These are phyloP conservation scores for Armadillidium nasatum DNA, from an alignment of 1,140 invertebrate genomes.

Conservation along the genomic window DNA sequence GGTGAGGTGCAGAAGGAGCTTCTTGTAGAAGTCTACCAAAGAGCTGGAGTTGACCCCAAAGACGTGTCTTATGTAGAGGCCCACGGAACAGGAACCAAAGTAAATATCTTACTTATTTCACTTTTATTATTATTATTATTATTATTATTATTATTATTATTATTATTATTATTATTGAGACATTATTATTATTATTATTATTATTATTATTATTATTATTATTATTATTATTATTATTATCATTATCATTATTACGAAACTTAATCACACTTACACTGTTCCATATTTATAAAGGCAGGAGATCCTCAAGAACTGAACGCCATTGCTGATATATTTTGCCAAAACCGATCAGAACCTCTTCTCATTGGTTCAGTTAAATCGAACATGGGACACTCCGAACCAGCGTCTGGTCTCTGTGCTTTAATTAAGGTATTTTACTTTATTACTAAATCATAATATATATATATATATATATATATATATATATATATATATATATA, in stretches of 20 bases:
- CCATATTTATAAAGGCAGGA: slow-evolving; percentile 60
- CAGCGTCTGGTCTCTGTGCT: slow-evolving; percentile 84
- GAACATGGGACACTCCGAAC: slow-evolving; percentile 96
- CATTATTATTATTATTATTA: too few relatives aligned
- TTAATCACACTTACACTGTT: not conserved
- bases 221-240: too few relatives aligned
- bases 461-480: not conserved
- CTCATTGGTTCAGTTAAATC: slow-evolving; percentile 93
- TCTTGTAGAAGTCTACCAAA: slow-evolving; percentile 77
- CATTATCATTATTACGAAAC: too few relatives aligned
- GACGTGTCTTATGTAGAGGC: slow-evolving; percentile 86
- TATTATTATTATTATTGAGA: too few relatives aligned
- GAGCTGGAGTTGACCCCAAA: slow-evolving; percentile 71
- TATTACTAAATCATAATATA: too few relatives aligned
- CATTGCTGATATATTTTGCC: slow-evolving; percentile 86
- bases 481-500: not conserved
- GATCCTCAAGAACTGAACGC: slow-evolving; percentile 95
- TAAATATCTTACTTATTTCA: slow-evolving; percentile 14
- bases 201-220: too few relatives aligned
- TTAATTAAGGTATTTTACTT: slow-evolving; percentile 63
- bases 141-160: too few relatives aligned
- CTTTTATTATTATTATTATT: too few relatives aligned
- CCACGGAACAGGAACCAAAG: slow-evolving; percentile 88
- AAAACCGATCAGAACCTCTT: slow-evolving; percentile 69
- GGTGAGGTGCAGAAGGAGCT: slow-evolving; percentile 79